Evolutionary conservation across 2,888 invertebrate genomes (phyloP), one percentile per base, ranked within the genome.

Genomic region (Seira sanloemensis): DNA sequence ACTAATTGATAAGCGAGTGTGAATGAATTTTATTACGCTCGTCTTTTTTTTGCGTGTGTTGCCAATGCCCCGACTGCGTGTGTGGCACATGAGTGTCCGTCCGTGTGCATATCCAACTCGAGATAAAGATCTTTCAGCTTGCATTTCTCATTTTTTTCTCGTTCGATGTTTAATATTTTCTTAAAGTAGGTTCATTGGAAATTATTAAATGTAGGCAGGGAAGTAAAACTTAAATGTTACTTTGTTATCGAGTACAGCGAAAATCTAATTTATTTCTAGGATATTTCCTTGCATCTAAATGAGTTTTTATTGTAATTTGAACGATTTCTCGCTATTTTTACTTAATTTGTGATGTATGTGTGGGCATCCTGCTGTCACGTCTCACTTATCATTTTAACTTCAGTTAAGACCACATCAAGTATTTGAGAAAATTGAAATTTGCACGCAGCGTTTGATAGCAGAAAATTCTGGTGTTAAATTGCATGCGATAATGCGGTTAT

Each of bases 1-100:
- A n/a, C n/a, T n/a, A n/a, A n/a, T 58, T 58, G 58, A 58, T 58
- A 58, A 58, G 58, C 5, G n/a, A 58, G 58, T 12, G 58, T 58
- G 58, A 58, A 58, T 4, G n/a, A 5, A 37, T 37, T 37, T 37
- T 5, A 37, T 9, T 37, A 37, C 37, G 12, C 5, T 37, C 12
- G 37, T 9, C 12, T 37, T 37, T 37, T 37, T 58, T 58, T 58
- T 58, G 58, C 58, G 58, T 58, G 58, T 18, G n/a, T 58, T 18
- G 58, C 58, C 37, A 37, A 9, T 37, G 37, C 58, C 58, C 58
- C 9, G n/a, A 58, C 58, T 58, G 58, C 58, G 58, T 58, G 58
- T 58, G 58, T 58, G 58, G 58, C 58, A n/a, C n/a, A n/a, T n/a
- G n/a, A n/a, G n/a, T 37, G 5, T 37, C 12, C 7, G 7, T 37